Base-by-base conservation (phyloP, 64 coral and sea anemone species). In the Anthopleura sola region DNA sequence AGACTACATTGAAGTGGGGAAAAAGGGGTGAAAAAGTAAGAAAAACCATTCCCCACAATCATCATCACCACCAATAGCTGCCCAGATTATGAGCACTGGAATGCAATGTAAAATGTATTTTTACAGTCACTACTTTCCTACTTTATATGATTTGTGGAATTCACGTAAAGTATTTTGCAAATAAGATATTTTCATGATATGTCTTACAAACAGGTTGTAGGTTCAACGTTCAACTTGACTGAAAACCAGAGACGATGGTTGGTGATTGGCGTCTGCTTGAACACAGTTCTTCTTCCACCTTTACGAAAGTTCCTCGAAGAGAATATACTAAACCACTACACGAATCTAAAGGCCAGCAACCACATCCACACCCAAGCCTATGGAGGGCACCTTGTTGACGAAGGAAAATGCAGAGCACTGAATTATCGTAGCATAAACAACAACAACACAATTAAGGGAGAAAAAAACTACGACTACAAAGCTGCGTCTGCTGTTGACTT, bases 201-300 rank as follows among this genome's bases (percentile, higher is more conserved):
- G 54, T 56, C 54, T 56, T 5, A 56, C 4, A 56, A 20, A 56
- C 54, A 77, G n/a, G 74, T 0, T 33, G 54, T 19, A 56, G 54
- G 15, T 26, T 28, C 58, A 10, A 62, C 58, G 24, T 26, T 62
- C n/a, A n/a, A 26, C 3, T 62, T 62, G 16, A 62, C 20, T 62
- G 58, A 89, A 6, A 71, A 89, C 31, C 79, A 89, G 60, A 89
- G 83, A 53, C 21, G 80, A 69, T 89, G 87, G 87, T 47, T 89
- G 60, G 80, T 83, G 57, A 79, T 23, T 49, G 87, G 87, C 60
- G 75, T 89, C 40, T 50, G 49, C 18, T 79, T 89, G 33, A 89
- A 89, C 60, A 71, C 68, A 46, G 62, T 71, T 56, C 62, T 89
- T 69, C 20, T 89, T 20, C 87, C 87, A 20, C 87, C 55, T 60